phyloP scores from a whole-genome alignment of 2,797 vertebrate species.

The Macropus fuliginosus region DNA sequence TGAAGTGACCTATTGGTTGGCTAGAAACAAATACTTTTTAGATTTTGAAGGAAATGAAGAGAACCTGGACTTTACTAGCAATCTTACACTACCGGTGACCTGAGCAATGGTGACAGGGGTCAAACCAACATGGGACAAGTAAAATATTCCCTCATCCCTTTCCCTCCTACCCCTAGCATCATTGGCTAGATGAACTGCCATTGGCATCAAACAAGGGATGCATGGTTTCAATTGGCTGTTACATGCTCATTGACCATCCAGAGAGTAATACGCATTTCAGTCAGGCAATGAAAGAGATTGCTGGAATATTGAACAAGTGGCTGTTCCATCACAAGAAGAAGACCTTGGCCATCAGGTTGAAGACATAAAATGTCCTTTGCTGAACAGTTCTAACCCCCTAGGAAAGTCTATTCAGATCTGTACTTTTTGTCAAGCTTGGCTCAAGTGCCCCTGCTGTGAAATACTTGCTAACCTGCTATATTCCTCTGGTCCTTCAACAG shows the following conservation, averaged over 20 bases:
- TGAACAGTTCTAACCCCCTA: background rate
- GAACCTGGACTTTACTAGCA: background rate
- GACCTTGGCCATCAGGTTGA: background rate
- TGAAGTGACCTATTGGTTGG: background rate
- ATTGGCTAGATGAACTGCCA: background rate
- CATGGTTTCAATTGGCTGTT: background rate
- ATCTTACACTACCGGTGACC: background rate
- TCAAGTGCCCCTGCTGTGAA: background rate
- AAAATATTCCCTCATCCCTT: background rate
- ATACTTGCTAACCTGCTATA: too few relatives aligned
- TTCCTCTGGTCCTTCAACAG: too few relatives aligned
- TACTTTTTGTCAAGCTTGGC: background rate
- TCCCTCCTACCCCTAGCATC: background rate
- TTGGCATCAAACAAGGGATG: background rate
- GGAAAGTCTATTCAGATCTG: background rate
- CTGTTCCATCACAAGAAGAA: too few relatives aligned
- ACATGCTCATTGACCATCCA: background rate
- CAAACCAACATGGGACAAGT: background rate
- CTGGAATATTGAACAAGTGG: background rate
- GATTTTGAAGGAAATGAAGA: background rate
- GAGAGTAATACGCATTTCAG: background rate
- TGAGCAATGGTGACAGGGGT: background rate
- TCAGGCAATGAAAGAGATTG: background rate
- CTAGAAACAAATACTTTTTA: background rate
- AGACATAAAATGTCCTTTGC: background rate